Conservation (phyloP, 2,888 invertebrate species). For the Drosophila incognita region DNA sequence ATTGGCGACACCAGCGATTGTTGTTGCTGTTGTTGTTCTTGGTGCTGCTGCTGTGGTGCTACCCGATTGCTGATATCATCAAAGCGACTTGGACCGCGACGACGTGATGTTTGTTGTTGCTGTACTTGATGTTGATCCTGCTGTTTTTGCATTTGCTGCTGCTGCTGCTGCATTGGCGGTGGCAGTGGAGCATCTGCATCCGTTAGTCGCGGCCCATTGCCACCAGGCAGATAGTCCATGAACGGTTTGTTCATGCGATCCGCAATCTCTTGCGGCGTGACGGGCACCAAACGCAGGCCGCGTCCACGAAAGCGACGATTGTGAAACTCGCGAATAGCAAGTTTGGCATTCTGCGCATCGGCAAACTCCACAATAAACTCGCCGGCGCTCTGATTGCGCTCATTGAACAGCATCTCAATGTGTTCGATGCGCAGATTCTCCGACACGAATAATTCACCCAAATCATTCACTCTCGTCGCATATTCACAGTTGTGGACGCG, state of each 20-base stretch:
- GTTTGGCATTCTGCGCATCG: slow-evolving; percentile 88
- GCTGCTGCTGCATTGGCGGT: slow-evolving; percentile 13
- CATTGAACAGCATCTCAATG: slow-evolving; percentile 91
- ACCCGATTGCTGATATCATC: slow-evolving; percentile 39
- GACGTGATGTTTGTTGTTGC: slow-evolving; percentile 38
- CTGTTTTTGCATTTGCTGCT: slow-evolving; percentile 15
- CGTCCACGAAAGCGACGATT: slow-evolving; percentile 85
- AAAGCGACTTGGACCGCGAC: slow-evolving; percentile 70
- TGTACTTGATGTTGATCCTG: slow-evolving; percentile 11
- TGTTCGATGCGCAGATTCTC: slow-evolving; percentile 91
- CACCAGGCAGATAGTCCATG: slow-evolving; percentile 81
- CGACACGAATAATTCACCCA: slow-evolving; percentile 92
- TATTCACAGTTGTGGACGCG: slow-evolving; percentile 91
- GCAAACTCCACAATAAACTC: slow-evolving; percentile 95
- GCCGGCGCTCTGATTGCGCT: slow-evolving; percentile 90
- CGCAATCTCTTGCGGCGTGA: slow-evolving; percentile 88
- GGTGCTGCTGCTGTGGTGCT: slow-evolving; percentile 13
- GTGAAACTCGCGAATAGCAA: slow-evolving; percentile 75
- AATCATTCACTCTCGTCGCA: slow-evolving; percentile 91
- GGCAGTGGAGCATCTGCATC: slow-evolving; percentile 6
- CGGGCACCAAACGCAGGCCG: slow-evolving; percentile 79
- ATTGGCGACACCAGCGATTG: background rate
- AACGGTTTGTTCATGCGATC: slow-evolving; percentile 83
- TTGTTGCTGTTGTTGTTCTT: slow-evolving; percentile 5
- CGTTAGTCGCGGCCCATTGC: slow-evolving; percentile 51